These are phyloP conservation scores for Illadopsis cleaveri DNA, from an alignment of 2,113 vertebrate genomes.

Conservation along the genomic window DNA sequence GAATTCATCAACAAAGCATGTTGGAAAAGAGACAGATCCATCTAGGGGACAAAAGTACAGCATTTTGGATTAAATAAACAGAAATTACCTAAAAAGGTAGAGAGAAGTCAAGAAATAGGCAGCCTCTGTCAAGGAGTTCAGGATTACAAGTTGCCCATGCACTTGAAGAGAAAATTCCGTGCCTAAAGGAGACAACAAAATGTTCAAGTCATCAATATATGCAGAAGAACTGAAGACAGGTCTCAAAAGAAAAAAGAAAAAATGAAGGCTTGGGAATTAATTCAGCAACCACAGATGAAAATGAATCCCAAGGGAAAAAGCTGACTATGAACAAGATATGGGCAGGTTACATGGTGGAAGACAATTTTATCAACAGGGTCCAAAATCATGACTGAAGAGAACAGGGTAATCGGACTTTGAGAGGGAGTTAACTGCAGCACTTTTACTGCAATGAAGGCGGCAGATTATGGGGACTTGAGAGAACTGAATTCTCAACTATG, in stretches of 20 bases:
- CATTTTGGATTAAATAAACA: background rate
- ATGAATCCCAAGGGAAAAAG: background rate
- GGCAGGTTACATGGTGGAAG: accelerated
- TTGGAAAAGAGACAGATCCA: background rate
- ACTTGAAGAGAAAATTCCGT: background rate
- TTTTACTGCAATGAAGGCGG: background rate
- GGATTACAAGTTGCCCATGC: background rate
- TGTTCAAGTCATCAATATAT: background rate
- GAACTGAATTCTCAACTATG: background rate
- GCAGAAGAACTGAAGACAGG: background rate
- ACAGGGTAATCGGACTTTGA: background rate
- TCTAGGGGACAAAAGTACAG: background rate
- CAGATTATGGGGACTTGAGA: background rate
- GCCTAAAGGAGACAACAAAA: background rate
- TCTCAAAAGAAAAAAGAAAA: background rate
- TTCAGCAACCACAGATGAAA: background rate
- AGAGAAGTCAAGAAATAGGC: background rate
- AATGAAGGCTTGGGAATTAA: background rate
- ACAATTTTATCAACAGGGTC: background rate
- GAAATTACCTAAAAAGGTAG: background rate
- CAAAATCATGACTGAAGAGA: background rate
- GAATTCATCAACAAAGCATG: background rate
- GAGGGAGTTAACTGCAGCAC: background rate
- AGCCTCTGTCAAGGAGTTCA: background rate
- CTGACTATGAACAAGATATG: background rate